Percentiles rank a stretch among this genome's conserved stretches.
Evolutionary conservation across 2,888 invertebrate genomes (phyloP).

Genomic region (Drosophila aldrichi): DNA sequence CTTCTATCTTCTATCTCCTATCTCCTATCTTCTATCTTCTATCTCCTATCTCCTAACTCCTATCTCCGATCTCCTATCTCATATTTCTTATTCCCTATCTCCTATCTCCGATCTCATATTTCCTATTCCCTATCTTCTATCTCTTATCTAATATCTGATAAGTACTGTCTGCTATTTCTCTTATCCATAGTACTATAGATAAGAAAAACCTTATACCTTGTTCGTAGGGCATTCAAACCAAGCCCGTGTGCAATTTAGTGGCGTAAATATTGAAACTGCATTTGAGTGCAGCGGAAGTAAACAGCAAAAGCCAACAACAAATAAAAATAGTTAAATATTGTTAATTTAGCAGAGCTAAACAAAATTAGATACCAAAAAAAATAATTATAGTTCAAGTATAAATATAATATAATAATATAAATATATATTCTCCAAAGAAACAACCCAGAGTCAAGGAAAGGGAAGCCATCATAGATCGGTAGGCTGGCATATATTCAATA

Average conservation of each 20-base stretch:
- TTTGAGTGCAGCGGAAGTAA: conserved; percentile 64
- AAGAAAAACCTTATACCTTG: too few species aligned
- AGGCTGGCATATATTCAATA: background rate
- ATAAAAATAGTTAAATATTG: background rate
- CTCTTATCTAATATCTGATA: background rate
- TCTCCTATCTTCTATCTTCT: too few species aligned
- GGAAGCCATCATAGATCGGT: too few species aligned
- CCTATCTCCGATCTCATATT: background rate
- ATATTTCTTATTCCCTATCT: too few species aligned
- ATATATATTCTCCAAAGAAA: background rate
- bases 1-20: too few species aligned
- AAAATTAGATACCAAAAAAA: background rate
- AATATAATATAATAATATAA: too few species aligned
- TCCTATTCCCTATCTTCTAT: background rate
- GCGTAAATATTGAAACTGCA: conserved; percentile 69
- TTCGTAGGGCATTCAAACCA: conserved; percentile 16
- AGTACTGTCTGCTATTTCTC: too few species aligned
- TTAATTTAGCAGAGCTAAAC: conserved; percentile 8
- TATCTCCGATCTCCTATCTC: too few species aligned
- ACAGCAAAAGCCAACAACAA: conserved; percentile 12
- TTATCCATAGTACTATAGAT: too few species aligned
- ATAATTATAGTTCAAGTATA: background rate
- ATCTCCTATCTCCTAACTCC: too few species aligned
- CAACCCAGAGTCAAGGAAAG: background rate
- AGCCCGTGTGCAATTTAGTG: conserved; percentile 62